Evolutionary conservation across 2,797 vertebrate genomes (phyloP), one percentile per base, ranked within the genome.

Genomic region (Bradypodion pumilum): DNA sequence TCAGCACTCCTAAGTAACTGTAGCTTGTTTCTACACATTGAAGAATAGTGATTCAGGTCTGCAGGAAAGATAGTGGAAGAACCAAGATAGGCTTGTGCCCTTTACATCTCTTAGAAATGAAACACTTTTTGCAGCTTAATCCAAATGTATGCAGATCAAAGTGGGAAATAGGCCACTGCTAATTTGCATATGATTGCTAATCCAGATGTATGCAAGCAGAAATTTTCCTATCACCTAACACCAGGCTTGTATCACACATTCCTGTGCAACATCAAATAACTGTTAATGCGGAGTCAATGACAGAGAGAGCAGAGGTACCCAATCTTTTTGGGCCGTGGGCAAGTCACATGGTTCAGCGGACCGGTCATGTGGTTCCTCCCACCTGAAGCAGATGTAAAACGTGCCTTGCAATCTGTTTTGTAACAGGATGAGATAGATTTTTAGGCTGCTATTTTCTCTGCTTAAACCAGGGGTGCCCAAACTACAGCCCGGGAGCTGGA

Each of bases 101-200:
- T 66, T n/a, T 1, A 3, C n/a, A 56, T 44, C 62, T 80, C 8
- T 68, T 21, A 59, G 35, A 68, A 74, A 74, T 79, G 84, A 79
- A 84, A 35, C 32, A 73, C 8, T n/a, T 16, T 74, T 7, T 59
- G 44, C 27, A 65, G 46, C 62, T 74, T 80, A 74, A 85, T 85
- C 62, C 72, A 69, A 80, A 68, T 23, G 21, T 68, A 68, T 76
- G 74, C 63, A 76, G 68, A 74, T 80, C 44, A 69, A 80, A 74
- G 60, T 69, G 62, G 65, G n/a, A 80, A 80, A 37, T 80, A 85
- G 72, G 73, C 52, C 84, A 76, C 8, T 75, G 49, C 32, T 60
- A 44, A 79, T 80, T 81, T 85, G 72, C 70, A 75, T 69, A 80
- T 75, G n/a, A 80, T 68, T 68, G 37, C 69, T 85, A 85, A 80